Evolutionary conservation across 2,113 vertebrate species (phyloP), one percentile per base, ranked within the genome.

Genomic region (Arvicanthis niloticus): DNA sequence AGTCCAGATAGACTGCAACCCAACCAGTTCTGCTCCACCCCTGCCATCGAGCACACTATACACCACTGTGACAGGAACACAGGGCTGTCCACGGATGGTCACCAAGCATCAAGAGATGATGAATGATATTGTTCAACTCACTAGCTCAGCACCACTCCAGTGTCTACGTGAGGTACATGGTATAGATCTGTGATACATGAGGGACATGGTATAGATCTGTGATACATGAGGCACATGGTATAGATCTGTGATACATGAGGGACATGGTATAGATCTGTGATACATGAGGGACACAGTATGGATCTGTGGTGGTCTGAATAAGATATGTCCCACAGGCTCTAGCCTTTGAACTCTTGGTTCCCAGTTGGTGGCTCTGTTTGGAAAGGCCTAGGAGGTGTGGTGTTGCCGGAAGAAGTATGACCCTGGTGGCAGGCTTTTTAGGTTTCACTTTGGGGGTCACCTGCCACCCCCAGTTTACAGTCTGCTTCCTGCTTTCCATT

Each of bases 21-120:
- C 1, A 1, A 3, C 19, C 21, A 40, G 29, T 15, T 15, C 37
- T 42, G 16, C 7, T 51, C 40, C 1, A 17, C 1, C 42, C 34
- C 51, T 60, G 11, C 4, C 37, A 58, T 6, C 16, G 0, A 37
- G 87, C 62, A 68, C 5, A 22, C 29, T 31, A 10, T 3, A 45
- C 6, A 5, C 34, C 8, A 6, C n/a, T 29, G 29, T 7, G 42
- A 29, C 1, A 15, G 40, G 0, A 34, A 24, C 6, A 53, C 45
- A 22, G 4, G 40, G 22, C 68, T 62, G 29, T 11, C n/a, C 37
- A 11, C 1, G 3, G n/a, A 16, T 48, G 29, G 58, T 51, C 72
- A n/a, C 1, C 3, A 26, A 31, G 37, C 31, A 76, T 7, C 29
- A 16, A 73, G 16, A 53, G 60, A 19, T 11, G 53, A 40, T 0